Evolutionary conservation across 1,140 invertebrate species (phyloP), one percentile per base, ranked within the genome.

Genomic region (Saxidomus purpurata): DNA sequence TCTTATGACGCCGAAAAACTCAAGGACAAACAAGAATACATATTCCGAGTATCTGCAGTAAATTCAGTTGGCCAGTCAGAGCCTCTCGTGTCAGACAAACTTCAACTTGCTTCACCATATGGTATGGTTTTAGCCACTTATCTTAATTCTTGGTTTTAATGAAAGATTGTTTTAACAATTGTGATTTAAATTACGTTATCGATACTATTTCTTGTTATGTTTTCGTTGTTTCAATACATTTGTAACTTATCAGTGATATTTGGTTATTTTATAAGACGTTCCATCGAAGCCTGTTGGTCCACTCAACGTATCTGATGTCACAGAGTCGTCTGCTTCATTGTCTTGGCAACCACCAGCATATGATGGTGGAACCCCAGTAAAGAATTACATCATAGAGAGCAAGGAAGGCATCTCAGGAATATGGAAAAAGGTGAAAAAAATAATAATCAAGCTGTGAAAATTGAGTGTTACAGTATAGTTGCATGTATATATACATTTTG

Each of bases 281-380:
- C 95, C 95, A 87, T 90, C 92, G 38, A 90, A 89, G 86, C 95
- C 95, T 22, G 85, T 93, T 71, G 94, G 94, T 59, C 98, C 98
- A 61, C 98, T 99, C 91, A 98, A 99, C 94, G 98, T 99, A 93
- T 98, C 97, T 86, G 98, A 99, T 94, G 97, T 99, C 34, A 98
- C 98, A 11, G 98, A 98, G 13, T 99, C 99, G 96, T 97, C 98
- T 71, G 97, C 99, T 43, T 99, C 40, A 97, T 96, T 99, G 31
- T 97, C 97, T 22, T 99, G 99, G 99, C 97, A 98, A 94, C 97
- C 98, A 94, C 99, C 99, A n/a, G 96, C 97, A 89, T 98, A 99
- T 95, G 98, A 99, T 96, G 99, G 99, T 92, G 99, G 99, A 85
- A 98, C 98, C 91, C 98, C 99, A 85, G 98, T 99, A 71, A 99